Conservation (phyloP, 1,140 invertebrate species). For the Cotesia glomerata region DNA sequence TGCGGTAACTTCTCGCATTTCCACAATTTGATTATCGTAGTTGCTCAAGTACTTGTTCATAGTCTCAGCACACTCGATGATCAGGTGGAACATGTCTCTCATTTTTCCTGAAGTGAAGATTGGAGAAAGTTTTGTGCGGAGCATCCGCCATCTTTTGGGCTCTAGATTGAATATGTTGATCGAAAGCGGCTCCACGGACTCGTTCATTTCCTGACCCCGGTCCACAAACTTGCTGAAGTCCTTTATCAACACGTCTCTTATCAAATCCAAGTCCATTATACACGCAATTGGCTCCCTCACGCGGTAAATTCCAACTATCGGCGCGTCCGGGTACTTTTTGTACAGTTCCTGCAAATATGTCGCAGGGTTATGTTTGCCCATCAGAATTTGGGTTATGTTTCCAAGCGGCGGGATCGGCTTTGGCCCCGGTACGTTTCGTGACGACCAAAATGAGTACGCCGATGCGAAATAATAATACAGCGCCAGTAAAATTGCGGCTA, state of each 20-base stretch:
- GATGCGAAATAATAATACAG: neutral
- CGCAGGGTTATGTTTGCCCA: conserved; percentile 38
- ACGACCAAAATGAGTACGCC: conserved; percentile 42
- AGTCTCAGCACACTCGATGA: conserved; percentile 54
- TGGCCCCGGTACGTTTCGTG: conserved; percentile 59
- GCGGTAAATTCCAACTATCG: conserved; percentile 20
- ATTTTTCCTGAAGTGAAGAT: conserved; percentile 64
- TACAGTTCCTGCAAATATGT: conserved; percentile 40
- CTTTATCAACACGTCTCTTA: conserved; percentile 58
- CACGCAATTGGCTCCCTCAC: neutral
- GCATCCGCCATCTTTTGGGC: conserved; percentile 16
- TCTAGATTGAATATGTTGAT: conserved; percentile 51
- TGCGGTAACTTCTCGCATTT: conserved; percentile 60
- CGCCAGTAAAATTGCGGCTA: neutral
- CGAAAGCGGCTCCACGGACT: conserved; percentile 48
- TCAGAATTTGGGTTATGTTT: conserved; percentile 19
- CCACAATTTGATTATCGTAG: conserved; percentile 52
- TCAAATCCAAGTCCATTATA: conserved; percentile 5
- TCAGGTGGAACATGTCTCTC: conserved; percentile 60
- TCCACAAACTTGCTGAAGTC: conserved; percentile 61
- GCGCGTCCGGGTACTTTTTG: conserved; percentile 39
- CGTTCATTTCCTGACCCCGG: conserved; percentile 45
- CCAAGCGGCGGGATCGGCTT: conserved; percentile 52
- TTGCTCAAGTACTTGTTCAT: conserved; percentile 56
- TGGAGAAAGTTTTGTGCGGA: conserved; percentile 43